Evolutionary conservation across 2,797 vertebrate genomes (phyloP).

Genomic region (Sparus aurata): DNA sequence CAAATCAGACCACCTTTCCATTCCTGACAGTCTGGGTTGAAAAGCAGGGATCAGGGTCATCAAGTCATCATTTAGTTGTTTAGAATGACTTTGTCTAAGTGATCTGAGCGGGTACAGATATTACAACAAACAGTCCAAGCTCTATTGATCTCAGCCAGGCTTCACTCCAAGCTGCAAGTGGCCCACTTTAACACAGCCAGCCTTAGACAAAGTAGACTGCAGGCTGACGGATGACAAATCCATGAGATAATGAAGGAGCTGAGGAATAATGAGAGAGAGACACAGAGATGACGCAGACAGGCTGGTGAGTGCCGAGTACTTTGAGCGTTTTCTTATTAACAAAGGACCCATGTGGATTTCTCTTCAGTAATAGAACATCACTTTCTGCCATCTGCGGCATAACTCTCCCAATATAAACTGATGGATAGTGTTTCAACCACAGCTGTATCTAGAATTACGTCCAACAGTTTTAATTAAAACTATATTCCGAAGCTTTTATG

Average conservation of each 20-base stretch:
- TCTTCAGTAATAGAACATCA: not conserved
- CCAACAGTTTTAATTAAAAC: not conserved
- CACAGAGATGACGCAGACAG: slow-evolving; percentile 11
- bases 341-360: not conserved
- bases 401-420: not conserved
- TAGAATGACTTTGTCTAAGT: not conserved
- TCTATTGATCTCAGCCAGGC: slow-evolving; percentile 28
- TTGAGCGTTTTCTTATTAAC: slow-evolving; percentile 15
- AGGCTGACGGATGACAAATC: not conserved
- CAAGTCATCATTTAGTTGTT: not conserved
- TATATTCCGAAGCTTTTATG: not conserved
- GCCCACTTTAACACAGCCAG: slow-evolving; percentile 9
- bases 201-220: slow-evolving; percentile 11
- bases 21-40: not conserved
- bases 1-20: not conserved
- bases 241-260: slow-evolving; percentile 6
- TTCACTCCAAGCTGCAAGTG: slow-evolving; percentile 18
- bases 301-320: not conserved
- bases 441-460: not conserved
- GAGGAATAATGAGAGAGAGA: slow-evolving; percentile 20
- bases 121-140: not conserved
- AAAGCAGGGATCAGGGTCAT: not conserved
- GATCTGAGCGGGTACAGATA: not conserved
- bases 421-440: not conserved
- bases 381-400: not conserved